A percentile compares a stretch with the other conserved stretches of the same genome.
phyloP scores from a whole-genome alignment of 2,888 invertebrate species.

The Entomobrya multifasciata region DNA sequence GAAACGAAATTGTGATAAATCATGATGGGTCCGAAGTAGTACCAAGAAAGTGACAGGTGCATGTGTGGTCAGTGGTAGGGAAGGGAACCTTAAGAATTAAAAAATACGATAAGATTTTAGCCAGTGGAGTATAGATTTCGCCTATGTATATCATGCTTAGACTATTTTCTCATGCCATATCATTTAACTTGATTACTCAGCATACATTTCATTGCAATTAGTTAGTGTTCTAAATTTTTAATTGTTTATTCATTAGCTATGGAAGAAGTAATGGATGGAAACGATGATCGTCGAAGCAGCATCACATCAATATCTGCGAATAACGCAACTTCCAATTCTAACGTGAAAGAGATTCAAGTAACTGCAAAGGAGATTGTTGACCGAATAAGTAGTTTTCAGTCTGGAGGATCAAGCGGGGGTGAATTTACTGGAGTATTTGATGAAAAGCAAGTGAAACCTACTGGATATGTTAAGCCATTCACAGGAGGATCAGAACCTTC shows the following conservation, averaged over 20 bases:
- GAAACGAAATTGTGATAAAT: too few relatives aligned
- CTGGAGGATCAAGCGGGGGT: neutral
- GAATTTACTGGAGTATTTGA: conserved; percentile 43
- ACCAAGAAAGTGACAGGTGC: too few relatives aligned
- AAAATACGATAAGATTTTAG: too few relatives aligned
- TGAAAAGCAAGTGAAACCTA: conserved; percentile 62
- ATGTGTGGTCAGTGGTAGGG: neutral
- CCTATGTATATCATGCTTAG: too few relatives aligned
- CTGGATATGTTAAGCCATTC: conserved; percentile 66
- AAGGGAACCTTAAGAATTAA: neutral
- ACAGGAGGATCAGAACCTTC: conserved; percentile 44
- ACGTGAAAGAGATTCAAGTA: conserved; percentile 77
- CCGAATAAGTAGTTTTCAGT: conserved; percentile 72
- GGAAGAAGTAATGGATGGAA: conserved; percentile 37
- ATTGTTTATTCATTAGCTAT: neutral
- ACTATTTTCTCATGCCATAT: too few relatives aligned
- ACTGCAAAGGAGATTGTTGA: conserved; percentile 79
- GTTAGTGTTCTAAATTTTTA: neutral
- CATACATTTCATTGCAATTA: neutral
- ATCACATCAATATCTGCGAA: neutral
- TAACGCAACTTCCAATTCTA: conserved; percentile 14
- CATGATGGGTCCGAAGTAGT: too few relatives aligned
- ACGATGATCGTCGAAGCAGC: conserved; percentile 42
- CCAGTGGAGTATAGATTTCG: too few relatives aligned
- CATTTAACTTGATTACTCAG: too few relatives aligned